A percentile compares a stretch with the other conserved stretches of the same genome.
phyloP scores from a whole-genome alignment of 1,140 invertebrate species.

The Vollenhovia emeryi region DNA sequence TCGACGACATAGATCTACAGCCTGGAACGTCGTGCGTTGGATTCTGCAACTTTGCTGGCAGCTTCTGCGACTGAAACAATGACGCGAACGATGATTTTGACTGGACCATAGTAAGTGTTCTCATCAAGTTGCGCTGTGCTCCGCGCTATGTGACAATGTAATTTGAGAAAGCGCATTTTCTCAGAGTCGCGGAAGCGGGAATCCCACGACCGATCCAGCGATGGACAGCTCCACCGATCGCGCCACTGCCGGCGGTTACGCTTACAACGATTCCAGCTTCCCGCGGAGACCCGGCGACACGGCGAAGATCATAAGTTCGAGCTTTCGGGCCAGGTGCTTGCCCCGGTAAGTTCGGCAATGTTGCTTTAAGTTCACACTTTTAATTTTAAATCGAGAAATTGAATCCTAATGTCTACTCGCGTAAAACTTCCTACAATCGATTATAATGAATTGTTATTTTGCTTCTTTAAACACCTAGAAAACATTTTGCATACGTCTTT shows the following conservation, averaged over 20 bases:
- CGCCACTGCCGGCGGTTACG: constrained; percentile 88
- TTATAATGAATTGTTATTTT: neutral
- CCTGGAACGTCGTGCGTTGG: constrained; percentile 86
- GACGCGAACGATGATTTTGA: constrained; percentile 89
- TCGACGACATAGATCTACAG: constrained; percentile 88
- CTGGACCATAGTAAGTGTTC: constrained; percentile 86
- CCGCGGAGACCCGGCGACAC: constrained; percentile 88
- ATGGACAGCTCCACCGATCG: constrained; percentile 88
- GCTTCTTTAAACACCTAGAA: no score
- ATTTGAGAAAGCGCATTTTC: constrained; percentile 39
- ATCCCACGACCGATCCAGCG: constrained; percentile 88
- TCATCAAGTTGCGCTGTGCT: neutral
- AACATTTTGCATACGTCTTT: no score
- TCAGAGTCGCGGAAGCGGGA: constrained; percentile 88
- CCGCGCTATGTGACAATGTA: neutral
- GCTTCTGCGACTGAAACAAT: constrained; percentile 89
- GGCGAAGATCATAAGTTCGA: constrained; percentile 87
- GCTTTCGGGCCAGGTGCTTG: constrained; percentile 88
- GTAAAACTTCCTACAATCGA: neutral
- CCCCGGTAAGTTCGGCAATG: constrained; percentile 85
- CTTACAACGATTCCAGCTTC: constrained; percentile 88
- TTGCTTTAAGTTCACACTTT: no score
- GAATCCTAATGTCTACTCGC: constrained; percentile 2
- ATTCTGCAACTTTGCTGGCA: constrained; percentile 89
- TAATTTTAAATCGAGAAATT: no score